Percentiles rank a stretch among this genome's conserved stretches.
Conservation (phyloP, 2,113 vertebrate genomes). For the Daubentonia madagascariensis region DNA sequence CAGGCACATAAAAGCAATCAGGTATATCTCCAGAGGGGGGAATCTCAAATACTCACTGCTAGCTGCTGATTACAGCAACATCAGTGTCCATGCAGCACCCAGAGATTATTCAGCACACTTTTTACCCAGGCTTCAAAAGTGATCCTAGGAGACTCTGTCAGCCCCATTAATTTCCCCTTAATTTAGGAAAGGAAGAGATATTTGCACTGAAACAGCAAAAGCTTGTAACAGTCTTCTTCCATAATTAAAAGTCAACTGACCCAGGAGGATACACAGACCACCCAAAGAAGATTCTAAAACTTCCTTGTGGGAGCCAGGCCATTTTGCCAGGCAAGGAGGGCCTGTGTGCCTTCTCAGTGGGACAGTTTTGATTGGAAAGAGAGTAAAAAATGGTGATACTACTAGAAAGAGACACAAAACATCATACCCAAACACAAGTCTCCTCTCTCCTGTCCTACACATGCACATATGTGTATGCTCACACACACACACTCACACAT, state of each 20-base stretch:
- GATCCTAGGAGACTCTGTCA: slow-evolving; percentile 8
- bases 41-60: not conserved
- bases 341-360: not conserved
- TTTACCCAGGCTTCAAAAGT: not conserved
- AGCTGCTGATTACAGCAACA: not conserved
- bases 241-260: not conserved
- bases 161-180: not conserved
- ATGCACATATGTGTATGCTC: no score
- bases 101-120: slow-evolving; percentile 9
- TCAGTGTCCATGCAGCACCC: not conserved
- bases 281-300: not conserved
- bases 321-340: not conserved
- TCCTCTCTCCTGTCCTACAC: not conserved
- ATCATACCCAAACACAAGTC: not conserved
- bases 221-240: not conserved
- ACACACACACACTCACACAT: not conserved
- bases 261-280: not conserved
- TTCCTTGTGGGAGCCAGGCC: not conserved
- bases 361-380: not conserved
- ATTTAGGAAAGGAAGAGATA: slow-evolving; percentile 43
- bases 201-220: not conserved
- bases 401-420: not conserved
- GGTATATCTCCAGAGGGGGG: not conserved
- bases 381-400: not conserved
- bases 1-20: not conserved